These are phyloP conservation scores for Acholoe squamosa DNA, from an alignment of 2,888 invertebrate species.

Conservation along the genomic window DNA sequence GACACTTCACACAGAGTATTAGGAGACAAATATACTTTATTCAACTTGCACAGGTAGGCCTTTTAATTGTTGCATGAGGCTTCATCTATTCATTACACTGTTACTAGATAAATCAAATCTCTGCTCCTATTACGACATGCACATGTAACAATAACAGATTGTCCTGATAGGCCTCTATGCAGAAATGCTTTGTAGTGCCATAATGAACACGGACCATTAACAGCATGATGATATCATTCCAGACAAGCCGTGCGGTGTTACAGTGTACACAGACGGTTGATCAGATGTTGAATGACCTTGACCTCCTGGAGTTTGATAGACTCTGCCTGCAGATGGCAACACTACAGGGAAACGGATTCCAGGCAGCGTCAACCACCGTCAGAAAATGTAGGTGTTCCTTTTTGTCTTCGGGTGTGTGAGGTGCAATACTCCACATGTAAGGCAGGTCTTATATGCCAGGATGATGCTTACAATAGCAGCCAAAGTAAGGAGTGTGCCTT, in stretches of 20 bases:
- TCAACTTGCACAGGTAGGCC: slow-evolving; percentile 64
- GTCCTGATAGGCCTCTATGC: too few species aligned
- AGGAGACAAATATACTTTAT: slow-evolving; percentile 62
- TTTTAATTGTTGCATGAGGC: too few species aligned
- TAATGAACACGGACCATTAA: too few species aligned
- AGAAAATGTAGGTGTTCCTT: slow-evolving; percentile 8
- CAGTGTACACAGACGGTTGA: slow-evolving; percentile 5
- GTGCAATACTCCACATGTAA: too few species aligned
- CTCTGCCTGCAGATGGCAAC: slow-evolving; percentile 34
- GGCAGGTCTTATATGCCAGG: too few species aligned
- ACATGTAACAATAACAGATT: not conserved
- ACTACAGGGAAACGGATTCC: not conserved
- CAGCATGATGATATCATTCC: too few species aligned
- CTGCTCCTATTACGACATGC: not conserved
- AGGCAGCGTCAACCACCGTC: not conserved
- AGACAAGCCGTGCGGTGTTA: slow-evolving; percentile 29
- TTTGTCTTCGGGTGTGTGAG: too few species aligned
- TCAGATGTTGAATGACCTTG: slow-evolving; percentile 47
- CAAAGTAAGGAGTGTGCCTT: too few species aligned
- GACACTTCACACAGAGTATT: slow-evolving; percentile 37
- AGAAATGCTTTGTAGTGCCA: too few species aligned
- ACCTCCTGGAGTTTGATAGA: slow-evolving; percentile 49
- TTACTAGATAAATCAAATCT: not conserved
- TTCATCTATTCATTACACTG: not conserved
- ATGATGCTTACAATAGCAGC: too few species aligned